A percentile compares a stretch with the other conserved stretches of the same genome.
Conservation (phyloP, 53 echinoderm and acorn worm genomes). For the Zoroaster sp. region DNA sequence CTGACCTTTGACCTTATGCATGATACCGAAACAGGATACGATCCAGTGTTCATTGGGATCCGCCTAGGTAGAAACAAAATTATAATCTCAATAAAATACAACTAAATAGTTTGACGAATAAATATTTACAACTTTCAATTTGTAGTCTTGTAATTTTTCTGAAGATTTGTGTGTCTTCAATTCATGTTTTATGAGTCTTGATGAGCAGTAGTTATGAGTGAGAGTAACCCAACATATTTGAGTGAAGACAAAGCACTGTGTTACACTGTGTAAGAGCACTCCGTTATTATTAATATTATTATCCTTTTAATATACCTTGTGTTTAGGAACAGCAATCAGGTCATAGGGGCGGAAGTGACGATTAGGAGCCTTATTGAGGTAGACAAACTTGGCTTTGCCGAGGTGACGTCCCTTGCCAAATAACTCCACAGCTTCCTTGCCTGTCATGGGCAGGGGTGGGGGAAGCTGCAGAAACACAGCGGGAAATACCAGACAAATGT, state of each 20-base stretch:
- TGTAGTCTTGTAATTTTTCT: too few relatives aligned
- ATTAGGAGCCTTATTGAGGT: constrained; percentile 81
- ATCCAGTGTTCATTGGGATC: constrained; percentile 94
- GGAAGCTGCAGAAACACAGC: constrained; percentile 19
- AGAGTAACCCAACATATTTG: too few relatives aligned
- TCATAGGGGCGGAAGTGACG: constrained; percentile 92
- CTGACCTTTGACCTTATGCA: constrained; percentile 94
- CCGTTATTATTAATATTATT: too few relatives aligned
- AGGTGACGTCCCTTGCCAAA: constrained; percentile 97
- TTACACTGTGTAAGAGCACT: too few relatives aligned
- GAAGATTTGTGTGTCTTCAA: too few relatives aligned
- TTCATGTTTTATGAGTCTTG: too few relatives aligned
- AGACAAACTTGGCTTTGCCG: constrained; percentile 91
- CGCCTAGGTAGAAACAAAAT: constrained; percentile 55
- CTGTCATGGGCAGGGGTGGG: constrained; percentile 71
- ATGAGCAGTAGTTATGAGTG: too few relatives aligned
- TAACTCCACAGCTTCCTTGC: constrained; percentile 94
- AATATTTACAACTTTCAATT: too few relatives aligned
- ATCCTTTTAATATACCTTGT: constrained; percentile 56
- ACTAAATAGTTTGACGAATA: too few relatives aligned
- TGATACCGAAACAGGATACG: constrained; percentile 97
- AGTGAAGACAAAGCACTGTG: too few relatives aligned
- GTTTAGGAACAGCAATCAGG: constrained; percentile 82
- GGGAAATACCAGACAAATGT: not conserved
- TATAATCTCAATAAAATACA: too few relatives aligned